Percentiles rank a stretch among this genome's conserved stretches.
Evolutionary conservation across 1,140 invertebrate genomes (phyloP).

Genomic region (Bombus turneri): DNA sequence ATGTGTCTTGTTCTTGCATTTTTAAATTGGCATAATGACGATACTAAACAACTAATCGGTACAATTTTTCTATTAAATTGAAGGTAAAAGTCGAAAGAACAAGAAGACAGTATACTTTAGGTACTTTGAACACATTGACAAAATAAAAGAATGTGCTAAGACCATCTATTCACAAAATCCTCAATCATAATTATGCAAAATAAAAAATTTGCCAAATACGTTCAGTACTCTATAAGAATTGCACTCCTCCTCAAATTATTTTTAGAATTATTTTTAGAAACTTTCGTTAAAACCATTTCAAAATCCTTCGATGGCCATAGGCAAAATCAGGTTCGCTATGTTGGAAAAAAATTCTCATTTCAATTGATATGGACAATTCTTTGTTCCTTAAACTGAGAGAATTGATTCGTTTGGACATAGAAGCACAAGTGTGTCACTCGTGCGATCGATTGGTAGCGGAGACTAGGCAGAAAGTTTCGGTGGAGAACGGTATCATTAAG

Average conservation of each 20-base stretch:
- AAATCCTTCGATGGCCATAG: not conserved
- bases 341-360: not conserved
- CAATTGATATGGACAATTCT: not conserved
- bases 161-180: no score
- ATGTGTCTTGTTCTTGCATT: no score
- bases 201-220: no score
- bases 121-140: no score
- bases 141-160: no score
- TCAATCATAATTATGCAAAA: no score
- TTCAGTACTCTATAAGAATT: not conserved
- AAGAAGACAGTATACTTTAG: no score
- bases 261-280: no score
- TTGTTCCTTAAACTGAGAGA: not conserved
- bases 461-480: conserved; percentile 45
- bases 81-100: fast-evolving
- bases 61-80: no score
- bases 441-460: not conserved
- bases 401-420: not conserved
- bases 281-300: not conserved
- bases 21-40: no score
- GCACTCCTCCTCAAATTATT: no score
- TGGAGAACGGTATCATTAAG: conserved; percentile 77
- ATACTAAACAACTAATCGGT: no score
- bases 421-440: conserved; percentile 11
- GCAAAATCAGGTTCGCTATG: not conserved